Conservation (phyloP, 2,113 vertebrate genomes). For the Pteruthius melanotis region DNA sequence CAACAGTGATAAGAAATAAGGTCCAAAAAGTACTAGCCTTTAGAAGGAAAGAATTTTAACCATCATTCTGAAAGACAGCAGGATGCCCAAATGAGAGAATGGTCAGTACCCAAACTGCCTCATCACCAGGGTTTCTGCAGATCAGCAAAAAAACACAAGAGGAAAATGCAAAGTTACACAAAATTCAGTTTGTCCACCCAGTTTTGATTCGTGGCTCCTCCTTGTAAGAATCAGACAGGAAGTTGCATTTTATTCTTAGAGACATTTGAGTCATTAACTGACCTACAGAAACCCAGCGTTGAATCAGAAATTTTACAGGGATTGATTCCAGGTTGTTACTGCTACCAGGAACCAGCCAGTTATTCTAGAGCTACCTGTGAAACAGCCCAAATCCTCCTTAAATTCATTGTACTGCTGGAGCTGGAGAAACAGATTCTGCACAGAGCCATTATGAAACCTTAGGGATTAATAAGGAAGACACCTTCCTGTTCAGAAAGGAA, state of each 20-base stretch:
- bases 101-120: not conserved
- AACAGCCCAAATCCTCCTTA: not conserved
- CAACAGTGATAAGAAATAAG: conserved; percentile 24
- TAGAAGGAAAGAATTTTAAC: not conserved
- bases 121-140: not conserved
- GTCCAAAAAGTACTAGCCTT: not conserved
- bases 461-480: not conserved
- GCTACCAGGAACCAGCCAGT: not conserved
- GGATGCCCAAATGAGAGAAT: not conserved
- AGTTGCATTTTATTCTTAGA: not conserved
- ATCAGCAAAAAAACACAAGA: not conserved
- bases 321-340: not conserved
- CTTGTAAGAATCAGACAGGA: not conserved
- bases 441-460: not conserved
- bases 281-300: not conserved
- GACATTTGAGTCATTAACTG: not conserved
- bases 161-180: not conserved
- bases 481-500: not conserved
- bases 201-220: not conserved
- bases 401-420: not conserved
- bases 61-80: not conserved
- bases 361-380: not conserved
- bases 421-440: not conserved
- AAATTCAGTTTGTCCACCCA: not conserved
- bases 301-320: not conserved